These are phyloP conservation scores for Sarcophaga caerulescens DNA, from an alignment of 2,888 invertebrate species.

Conservation along the genomic window DNA sequence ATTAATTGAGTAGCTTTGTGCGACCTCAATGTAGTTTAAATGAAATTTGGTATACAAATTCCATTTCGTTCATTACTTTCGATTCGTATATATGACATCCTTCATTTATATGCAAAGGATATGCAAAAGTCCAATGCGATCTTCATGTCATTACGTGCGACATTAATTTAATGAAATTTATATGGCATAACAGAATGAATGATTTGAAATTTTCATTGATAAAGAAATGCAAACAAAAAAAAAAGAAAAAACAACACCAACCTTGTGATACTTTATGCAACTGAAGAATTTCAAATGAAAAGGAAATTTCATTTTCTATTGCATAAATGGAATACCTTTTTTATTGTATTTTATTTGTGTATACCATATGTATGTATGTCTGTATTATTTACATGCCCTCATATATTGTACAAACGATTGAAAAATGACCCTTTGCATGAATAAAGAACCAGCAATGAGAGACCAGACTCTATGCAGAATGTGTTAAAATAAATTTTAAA, in stretches of 20 bases:
- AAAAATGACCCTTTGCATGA: conserved; percentile 45
- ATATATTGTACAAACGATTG: too few species aligned
- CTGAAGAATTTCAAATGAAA: conserved; percentile 40
- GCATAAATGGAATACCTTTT: conserved; percentile 11
- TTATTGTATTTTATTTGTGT: not conserved
- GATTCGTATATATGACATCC: not conserved
- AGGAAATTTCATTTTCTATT: conserved; percentile 38
- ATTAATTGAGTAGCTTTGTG: conserved; percentile 29
- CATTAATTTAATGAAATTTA: conserved; percentile 65
- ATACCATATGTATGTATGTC: not conserved
- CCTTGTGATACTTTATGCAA: conserved; percentile 49
- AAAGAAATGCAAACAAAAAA: not conserved
- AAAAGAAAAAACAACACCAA: not conserved
- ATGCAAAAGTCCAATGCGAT: conserved; percentile 45
- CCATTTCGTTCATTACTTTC: not conserved
- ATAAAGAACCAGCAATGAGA: not conserved
- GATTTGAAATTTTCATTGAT: conserved; percentile 47
- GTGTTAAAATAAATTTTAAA: not conserved
- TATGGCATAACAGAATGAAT: conserved; percentile 42
- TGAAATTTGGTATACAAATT: conserved; percentile 36
- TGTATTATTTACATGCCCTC: not conserved
- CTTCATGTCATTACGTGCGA: conserved; percentile 43
- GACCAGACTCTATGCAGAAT: not conserved
- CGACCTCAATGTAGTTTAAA: conserved; percentile 53
- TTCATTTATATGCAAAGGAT: not conserved